These are phyloP conservation scores for Tyrophagus putrescentiae DNA, from an alignment of 1,140 invertebrate genomes.

Conservation along the genomic window DNA sequence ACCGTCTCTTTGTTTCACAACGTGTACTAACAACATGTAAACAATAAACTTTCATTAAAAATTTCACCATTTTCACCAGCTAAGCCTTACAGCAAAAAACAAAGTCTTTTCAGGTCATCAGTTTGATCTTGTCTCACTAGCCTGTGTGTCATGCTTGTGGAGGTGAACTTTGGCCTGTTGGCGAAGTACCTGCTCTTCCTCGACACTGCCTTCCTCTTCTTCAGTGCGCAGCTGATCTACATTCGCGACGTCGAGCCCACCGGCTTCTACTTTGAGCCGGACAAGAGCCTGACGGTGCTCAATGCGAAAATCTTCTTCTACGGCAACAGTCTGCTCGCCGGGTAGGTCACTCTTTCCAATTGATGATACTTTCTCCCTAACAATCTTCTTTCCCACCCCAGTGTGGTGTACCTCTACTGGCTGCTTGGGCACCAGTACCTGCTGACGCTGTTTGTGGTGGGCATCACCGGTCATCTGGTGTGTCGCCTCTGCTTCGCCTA, in stretches of 20 bases:
- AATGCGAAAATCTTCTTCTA: conserved; percentile 5
- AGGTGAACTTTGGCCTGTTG: background rate
- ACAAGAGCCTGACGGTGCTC: background rate
- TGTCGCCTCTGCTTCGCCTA: background rate
- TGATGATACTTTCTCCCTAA: too few species aligned
- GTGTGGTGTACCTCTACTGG: background rate
- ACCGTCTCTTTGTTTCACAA: too few species aligned
- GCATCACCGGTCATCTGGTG: background rate
- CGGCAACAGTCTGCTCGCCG: background rate
- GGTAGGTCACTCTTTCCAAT: too few species aligned
- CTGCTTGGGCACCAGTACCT: background rate
- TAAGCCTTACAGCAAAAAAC: too few species aligned
- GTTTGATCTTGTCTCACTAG: too few species aligned
- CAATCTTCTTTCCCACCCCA: too few species aligned
- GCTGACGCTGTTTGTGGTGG: background rate
- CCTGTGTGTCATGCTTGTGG: conserved; percentile 3
- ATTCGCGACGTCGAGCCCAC: background rate
- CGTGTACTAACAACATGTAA: too few species aligned
- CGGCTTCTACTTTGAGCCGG: background rate
- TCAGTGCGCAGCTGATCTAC: background rate
- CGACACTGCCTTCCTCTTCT: background rate
- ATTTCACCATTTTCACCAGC: too few species aligned
- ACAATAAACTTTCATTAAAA: too few species aligned
- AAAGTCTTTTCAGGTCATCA: too few species aligned
- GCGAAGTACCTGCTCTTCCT: background rate